Percentiles rank a stretch among this genome's conserved stretches.
These are phyloP conservation scores for Malachius bipustulatus DNA, from an alignment of 2,888 invertebrate genomes.

Conservation along the genomic window DNA sequence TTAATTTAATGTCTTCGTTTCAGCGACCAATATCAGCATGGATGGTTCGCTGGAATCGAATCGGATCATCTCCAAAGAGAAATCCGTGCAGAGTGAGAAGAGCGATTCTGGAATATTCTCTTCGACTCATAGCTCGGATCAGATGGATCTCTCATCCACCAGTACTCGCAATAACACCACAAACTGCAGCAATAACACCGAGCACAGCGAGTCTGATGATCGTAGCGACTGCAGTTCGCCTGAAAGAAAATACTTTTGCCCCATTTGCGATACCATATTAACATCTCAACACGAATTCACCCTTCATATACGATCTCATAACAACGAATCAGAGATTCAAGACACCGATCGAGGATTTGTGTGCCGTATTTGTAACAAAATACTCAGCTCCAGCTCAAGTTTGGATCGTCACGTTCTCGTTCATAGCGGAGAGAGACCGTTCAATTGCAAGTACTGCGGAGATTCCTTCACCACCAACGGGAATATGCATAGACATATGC, in stretches of 20 bases:
- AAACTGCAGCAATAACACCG: conserved; percentile 27
- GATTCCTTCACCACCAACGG: conserved; percentile 77
- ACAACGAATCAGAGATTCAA: conserved; percentile 40
- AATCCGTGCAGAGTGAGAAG: conserved; percentile 22
- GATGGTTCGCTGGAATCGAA: conserved; percentile 26
- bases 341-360: conserved; percentile 40
- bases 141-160: conserved; percentile 13
- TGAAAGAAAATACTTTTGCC: conserved; percentile 44
- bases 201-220: conserved; percentile 41
- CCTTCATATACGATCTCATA: conserved; percentile 54
- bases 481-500: conserved; percentile 74
- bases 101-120: conserved; percentile 36
- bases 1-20: conserved; percentile 18
- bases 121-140: conserved; percentile 24
- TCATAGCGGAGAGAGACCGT: conserved; percentile 70
- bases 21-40: conserved; percentile 32
- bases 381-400: conserved; percentile 64
- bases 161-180: too few species aligned
- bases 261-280: conserved; percentile 50
- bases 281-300: conserved; percentile 56
- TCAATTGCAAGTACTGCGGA: conserved; percentile 65
- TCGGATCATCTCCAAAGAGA: conserved; percentile 21
- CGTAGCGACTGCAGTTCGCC: conserved; percentile 43
- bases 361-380: conserved; percentile 57
- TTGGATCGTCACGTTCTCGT: conserved; percentile 69